Conservation (phyloP, 2,797 vertebrate genomes). For the Anas capensis region DNA sequence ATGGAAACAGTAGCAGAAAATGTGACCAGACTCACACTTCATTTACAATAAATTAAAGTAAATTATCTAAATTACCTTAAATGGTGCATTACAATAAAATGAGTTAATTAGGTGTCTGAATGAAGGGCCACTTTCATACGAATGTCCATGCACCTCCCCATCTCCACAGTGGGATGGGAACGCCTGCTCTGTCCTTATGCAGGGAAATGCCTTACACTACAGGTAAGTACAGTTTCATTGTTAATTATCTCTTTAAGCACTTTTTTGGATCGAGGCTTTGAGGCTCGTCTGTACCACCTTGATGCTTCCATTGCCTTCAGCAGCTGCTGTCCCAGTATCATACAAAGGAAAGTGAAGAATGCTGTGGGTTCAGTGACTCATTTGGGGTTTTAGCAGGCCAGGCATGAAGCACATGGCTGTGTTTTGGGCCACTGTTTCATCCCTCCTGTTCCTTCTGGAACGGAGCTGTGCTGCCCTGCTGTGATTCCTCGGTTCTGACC, state of each 20-base stretch:
- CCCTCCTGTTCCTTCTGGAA: neutral
- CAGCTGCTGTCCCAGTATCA: neutral
- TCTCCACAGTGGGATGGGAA: neutral
- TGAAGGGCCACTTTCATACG: neutral
- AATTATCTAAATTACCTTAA: neutral
- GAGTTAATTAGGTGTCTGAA: neutral
- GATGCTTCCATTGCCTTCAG: neutral
- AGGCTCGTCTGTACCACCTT: neutral
- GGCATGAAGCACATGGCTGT: neutral
- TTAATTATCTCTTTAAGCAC: neutral
- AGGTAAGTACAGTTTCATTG: neutral
- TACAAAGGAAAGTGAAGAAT: neutral
- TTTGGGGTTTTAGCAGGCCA: neutral
- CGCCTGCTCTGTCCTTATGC: neutral
- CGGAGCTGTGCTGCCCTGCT: neutral
- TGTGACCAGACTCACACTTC: neutral
- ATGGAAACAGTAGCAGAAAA: neutral
- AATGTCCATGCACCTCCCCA: accelerated
- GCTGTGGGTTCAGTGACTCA: accelerated
- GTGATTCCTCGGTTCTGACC: neutral
- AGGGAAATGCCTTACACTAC: neutral
- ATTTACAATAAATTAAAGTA: neutral
- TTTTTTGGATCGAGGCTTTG: neutral
- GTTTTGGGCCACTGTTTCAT: accelerated
- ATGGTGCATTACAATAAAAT: neutral